These are phyloP conservation scores for Drosophila falleni DNA, from an alignment of 2,888 invertebrate genomes.

Conservation along the genomic window DNA sequence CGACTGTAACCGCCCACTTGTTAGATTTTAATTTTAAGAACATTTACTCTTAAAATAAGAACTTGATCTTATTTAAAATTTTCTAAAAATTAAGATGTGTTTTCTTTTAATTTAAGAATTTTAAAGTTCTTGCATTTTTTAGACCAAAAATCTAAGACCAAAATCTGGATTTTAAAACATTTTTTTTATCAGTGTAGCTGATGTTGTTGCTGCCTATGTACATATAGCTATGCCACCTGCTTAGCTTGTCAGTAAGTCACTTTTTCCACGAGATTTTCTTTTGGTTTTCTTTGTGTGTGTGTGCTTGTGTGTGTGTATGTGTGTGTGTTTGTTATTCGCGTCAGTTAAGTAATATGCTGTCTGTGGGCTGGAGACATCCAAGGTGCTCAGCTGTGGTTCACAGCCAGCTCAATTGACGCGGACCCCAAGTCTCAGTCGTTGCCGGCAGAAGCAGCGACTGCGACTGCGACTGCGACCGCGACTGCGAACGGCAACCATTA, in stretches of 20 bases:
- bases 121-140: too few relatives aligned
- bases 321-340: slow-evolving; percentile 31
- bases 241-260: slow-evolving; percentile 31
- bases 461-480: slow-evolving; percentile 1
- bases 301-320: neutral
- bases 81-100: too few relatives aligned
- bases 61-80: too few relatives aligned
- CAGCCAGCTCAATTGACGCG: slow-evolving; percentile 38
- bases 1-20: too few relatives aligned
- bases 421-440: slow-evolving; percentile 9
- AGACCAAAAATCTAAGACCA: too few relatives aligned
- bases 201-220: too few relatives aligned
- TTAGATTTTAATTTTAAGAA: too few relatives aligned
- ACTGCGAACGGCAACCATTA: slow-evolving; percentile 64
- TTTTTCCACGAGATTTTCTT: slow-evolving; percentile 23
- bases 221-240: slow-evolving; percentile 24
- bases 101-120: too few relatives aligned
- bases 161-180: too few relatives aligned
- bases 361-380: slow-evolving; percentile 36
- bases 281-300: neutral
- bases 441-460: slow-evolving; percentile 2
- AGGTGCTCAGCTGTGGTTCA: slow-evolving; percentile 32
- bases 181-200: too few relatives aligned
- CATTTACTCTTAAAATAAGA: too few relatives aligned
- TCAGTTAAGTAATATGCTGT: slow-evolving; percentile 53